Base-by-base conservation (phyloP, 2,888 invertebrate genomes). In the Brenthis hecate region DNA sequence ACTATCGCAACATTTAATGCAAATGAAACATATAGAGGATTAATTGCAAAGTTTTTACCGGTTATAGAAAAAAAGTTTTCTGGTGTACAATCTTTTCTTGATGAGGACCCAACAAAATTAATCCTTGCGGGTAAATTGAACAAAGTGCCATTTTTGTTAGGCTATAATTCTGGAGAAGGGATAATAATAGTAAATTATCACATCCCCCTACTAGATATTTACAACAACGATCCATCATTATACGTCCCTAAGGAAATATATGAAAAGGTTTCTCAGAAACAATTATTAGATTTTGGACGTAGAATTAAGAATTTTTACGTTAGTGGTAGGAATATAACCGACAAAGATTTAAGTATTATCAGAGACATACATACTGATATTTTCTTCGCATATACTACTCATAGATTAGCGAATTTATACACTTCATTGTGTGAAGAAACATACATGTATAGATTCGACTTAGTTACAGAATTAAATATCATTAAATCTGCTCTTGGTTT, bases 151-250 rank as follows among this genome's bases (percentile, higher is more conserved):
- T 53, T 87, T 0, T 76, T 89, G 71, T 71, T 80, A 0, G 89
- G 89, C 3, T 87, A 86, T 73, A 89, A 82, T 75, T 81, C 85
- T 2, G 81, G 80, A 3, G 89, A 89, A 80, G 88, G 87, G 0
- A 54, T 88, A 3, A 16, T 85, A 2, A 74, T 81, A 63, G 64
- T 83, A 0, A 73, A 74, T 54, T 77, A 80, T 53, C 76, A 78
- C 28, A 11, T 77, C 2, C 79, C 78, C 3, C 82, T 82, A 72
- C 32, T 79, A 0, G 72, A 81, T 2, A n/a, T 75, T 13, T 69
- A 78, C 1, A 87, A 86, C 65, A 74, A 74, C 11, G 73, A 83
- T 3, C 81, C 85, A 1, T 79, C 82, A 0, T 81, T 76, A 56
- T 77, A 82, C 14, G 80, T 88, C 1, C 85, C 86, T 0, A 78